Evolutionary conservation across 1,140 invertebrate genomes (phyloP).

Genomic region (Zaprionus lachaisei): DNA sequence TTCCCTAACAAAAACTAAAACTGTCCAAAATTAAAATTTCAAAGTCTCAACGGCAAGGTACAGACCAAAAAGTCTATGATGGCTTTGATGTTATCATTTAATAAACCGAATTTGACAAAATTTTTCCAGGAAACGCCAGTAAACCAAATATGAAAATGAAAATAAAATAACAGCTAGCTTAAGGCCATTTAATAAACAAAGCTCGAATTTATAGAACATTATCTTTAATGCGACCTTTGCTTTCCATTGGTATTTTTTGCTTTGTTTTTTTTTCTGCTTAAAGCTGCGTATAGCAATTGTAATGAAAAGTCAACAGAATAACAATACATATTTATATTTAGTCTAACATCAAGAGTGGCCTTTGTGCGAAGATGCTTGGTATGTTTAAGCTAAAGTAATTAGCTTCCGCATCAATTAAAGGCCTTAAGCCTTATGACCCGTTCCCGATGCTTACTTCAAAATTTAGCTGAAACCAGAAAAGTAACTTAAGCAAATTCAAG

Average conservation of each 20-base stretch:
- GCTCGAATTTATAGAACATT: background rate
- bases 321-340: background rate
- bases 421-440: background rate
- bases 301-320: conserved; percentile 10
- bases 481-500: background rate
- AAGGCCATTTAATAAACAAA: background rate
- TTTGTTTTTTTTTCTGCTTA: background rate
- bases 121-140: background rate
- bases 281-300: background rate
- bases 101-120: background rate
- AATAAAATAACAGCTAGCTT: background rate
- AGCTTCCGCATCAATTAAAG: conserved; percentile 17
- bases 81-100: conserved; percentile 4
- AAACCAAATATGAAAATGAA: conserved; percentile 1
- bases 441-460: background rate
- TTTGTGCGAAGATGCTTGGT: background rate
- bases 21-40: background rate
- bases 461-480: background rate
- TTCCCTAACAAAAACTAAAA: background rate
- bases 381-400: conserved; percentile 10
- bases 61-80: background rate
- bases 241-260: background rate
- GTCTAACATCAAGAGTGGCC: background rate
- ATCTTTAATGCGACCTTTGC: background rate
- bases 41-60: background rate